Base-by-base conservation (phyloP, 2,113 vertebrate genomes). In the Ammodytes marinus region DNA sequence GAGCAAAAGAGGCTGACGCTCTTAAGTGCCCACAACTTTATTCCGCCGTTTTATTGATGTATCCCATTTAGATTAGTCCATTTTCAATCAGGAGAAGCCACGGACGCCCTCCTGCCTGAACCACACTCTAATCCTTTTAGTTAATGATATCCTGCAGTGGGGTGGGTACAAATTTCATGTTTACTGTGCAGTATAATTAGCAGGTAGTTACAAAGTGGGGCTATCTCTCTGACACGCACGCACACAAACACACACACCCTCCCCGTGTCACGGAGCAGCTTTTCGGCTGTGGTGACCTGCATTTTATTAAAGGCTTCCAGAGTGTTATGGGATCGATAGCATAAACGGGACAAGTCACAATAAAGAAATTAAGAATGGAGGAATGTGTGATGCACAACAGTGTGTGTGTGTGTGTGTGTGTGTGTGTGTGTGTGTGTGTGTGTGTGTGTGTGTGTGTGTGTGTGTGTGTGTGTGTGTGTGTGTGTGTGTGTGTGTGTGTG, bases 51-150 rank as follows among this genome's bases (percentile, higher is more conserved):
- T 92, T 94, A 95, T 96, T 96, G 94, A 96, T 94, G 92, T 89
- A 93, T 94, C 93, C 93, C 93, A 95, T 95, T 96, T 96, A 94
- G 95, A 94, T 94, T 93, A 95, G 94, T 95, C 95, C 91, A 87
- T 94, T 95, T 95, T 94, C 92, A 91, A 89, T 88, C 86, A 87
- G 91, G 93, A 93, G 90, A 85, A 93, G 92, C 89, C 93, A 92
- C 94, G 91, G 87, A 82, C 87, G 89, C 92, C 89, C 93, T 91
- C 82, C 77, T 4, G 74, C 60, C 82, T 66, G 47, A 85, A 60
- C 91, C 90, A 92, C 92, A 83, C 94, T 95, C 90, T 94, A 93
- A 95, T 96, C 96, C 95, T 96, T 96, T 97, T 97, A 95, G 95
- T 94, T 95, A 96, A 97, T 93, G 93, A 95, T 89, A 89, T 93